Evolutionary conservation across 2,113 vertebrate genomes (phyloP), one percentile per base, ranked within the genome.

Genomic region (Isichthys henryi): DNA sequence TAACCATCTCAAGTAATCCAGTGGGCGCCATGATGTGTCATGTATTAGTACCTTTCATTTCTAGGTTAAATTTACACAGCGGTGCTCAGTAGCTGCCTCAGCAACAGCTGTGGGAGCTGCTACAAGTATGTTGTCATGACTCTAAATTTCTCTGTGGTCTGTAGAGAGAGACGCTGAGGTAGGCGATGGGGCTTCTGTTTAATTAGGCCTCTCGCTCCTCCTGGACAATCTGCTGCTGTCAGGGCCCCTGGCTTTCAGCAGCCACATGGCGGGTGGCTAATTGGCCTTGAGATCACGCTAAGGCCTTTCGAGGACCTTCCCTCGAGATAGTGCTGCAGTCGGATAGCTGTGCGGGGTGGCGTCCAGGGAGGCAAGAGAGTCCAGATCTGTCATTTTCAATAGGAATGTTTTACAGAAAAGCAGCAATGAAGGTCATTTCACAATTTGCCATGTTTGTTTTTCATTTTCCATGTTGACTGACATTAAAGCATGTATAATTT

Each of bases 161-260:
- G 56, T 19, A 39, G 43, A 66, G 50, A 58, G 86, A 27, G 35
- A 39, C 19, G 56, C 19, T 88, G 87, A 66, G 87, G 87, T 53
- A 46, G 87, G 39, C 3, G 8, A 56, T 45, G 87, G 87, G 56
- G 35, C 19, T 88, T 56, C 53, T 27, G 19, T 27, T 88, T 88
- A 88, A 88, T 88, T 88, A 62, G 87, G 39, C 53, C 87, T 56
- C 56, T 88, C 39, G 31, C 35, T 46, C 87, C 53, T 88, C 17
- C 53, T 45, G 56, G 56, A 56, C 87, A 88, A 88, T 88, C 87
- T 88, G 87, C 87, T 88, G 87, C 53, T 66, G 53, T 66, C 87
- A 45, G 53, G 52, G 39, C 39, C 35, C 35, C 15, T 58, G 87
- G 56, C 87, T 43, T n/a, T 53, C 52, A 39, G 56, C 53, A 39